Conservation (phyloP, 2,888 invertebrate genomes). For the Diplazon laetatorius region DNA sequence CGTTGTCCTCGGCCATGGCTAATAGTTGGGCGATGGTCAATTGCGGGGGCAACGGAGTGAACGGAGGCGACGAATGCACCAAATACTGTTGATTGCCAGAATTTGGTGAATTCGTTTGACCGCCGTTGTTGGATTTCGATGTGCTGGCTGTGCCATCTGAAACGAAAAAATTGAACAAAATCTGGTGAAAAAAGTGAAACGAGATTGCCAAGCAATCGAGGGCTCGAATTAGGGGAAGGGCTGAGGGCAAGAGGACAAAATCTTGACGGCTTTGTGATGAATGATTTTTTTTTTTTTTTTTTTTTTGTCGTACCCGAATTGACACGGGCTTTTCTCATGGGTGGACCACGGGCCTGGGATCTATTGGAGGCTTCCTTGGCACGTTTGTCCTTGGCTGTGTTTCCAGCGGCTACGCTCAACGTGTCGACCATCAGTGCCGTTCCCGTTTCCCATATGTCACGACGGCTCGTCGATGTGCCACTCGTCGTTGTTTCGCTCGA, state of each 20-base stretch:
- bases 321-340: conserved; percentile 73
- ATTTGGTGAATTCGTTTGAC: conserved; percentile 79
- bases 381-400: conserved; percentile 94
- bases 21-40: conserved; percentile 86
- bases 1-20: conserved; percentile 84
- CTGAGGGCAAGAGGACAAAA: conserved; percentile 43
- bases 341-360: conserved; percentile 78
- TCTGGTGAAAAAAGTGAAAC: conserved; percentile 9
- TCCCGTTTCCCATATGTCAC: conserved; percentile 82
- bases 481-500: conserved; percentile 74
- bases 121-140: conserved; percentile 65
- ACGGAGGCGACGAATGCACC: conserved; percentile 82
- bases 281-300: conserved; percentile 32
- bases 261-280: conserved; percentile 19
- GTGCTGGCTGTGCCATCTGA: conserved; percentile 54
- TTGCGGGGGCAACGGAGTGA: conserved; percentile 84
- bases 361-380: conserved; percentile 91
- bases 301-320: conserved; percentile 71
- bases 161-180: too few relatives aligned
- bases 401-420: conserved; percentile 92
- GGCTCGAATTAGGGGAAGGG: neutral
- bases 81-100: conserved; percentile 81
- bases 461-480: conserved; percentile 64
- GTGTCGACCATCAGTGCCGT: conserved; percentile 84
- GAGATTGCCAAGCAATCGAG: too few relatives aligned